Conservation (phyloP, 1,140 invertebrate genomes). For the Megalopta genalis region DNA sequence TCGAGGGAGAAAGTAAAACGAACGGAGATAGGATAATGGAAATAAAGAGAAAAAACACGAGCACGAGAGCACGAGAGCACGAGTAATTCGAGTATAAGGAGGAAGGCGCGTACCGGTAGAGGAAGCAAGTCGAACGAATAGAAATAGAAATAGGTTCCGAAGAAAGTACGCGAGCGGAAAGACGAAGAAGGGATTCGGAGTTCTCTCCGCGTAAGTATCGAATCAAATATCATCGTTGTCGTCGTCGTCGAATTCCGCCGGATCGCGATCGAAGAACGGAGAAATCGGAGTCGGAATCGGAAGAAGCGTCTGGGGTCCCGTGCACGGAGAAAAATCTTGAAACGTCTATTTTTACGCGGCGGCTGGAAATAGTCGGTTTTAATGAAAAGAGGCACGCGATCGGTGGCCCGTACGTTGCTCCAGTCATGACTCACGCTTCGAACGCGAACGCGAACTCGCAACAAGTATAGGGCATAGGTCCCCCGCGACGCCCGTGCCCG, state of each 20-base stretch:
- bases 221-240: too few relatives aligned
- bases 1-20: too few relatives aligned
- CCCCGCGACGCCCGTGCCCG: constrained; percentile 6
- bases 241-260: not conserved
- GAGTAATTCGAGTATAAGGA: too few relatives aligned
- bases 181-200: too few relatives aligned
- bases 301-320: not conserved
- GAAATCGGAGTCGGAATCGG: not conserved
- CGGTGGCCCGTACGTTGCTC: constrained; percentile 41
- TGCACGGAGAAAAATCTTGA: constrained; percentile 36
- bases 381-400: constrained; percentile 50
- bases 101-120: too few relatives aligned
- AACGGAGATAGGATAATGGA: too few relatives aligned
- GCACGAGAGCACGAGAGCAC: too few relatives aligned
- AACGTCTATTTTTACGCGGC: constrained; percentile 42
- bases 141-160: not conserved
- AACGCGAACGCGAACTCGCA: constrained; percentile 40
- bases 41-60: too few relatives aligned
- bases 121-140: not conserved
- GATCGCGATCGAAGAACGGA: too few relatives aligned
- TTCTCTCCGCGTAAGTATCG: too few relatives aligned
- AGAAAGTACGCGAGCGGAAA: not conserved
- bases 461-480: constrained; percentile 37
- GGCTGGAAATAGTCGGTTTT: constrained; percentile 49
- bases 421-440: constrained; percentile 44